These are phyloP conservation scores for Takifugu flavidus DNA, from an alignment of 2,113 vertebrate genomes.

Conservation along the genomic window DNA sequence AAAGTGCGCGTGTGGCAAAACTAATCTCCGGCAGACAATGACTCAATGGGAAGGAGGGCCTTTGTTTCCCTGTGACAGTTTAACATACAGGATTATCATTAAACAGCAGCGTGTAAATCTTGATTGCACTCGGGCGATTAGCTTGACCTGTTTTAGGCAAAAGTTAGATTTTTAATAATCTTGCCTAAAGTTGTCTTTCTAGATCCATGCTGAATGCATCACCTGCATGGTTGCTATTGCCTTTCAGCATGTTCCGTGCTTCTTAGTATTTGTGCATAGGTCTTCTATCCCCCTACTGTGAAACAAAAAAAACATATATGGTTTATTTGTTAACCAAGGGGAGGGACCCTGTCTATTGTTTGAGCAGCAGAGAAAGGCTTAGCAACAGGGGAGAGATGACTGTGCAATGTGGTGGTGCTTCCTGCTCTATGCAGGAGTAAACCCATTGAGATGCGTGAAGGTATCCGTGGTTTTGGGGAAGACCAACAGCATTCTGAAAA, in stretches of 20 bases:
- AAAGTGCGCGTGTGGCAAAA: constrained; percentile 54
- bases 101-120: constrained; percentile 63
- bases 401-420: constrained; percentile 46
- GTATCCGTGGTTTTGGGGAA: constrained; percentile 61
- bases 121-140: constrained; percentile 65
- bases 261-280: constrained; percentile 8
- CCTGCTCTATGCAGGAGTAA: constrained; percentile 62
- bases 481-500: constrained; percentile 52
- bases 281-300: constrained; percentile 19
- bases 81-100: constrained; percentile 61
- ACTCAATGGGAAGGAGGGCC: constrained; percentile 47
- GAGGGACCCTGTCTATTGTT: constrained; percentile 63
- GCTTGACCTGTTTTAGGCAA: constrained; percentile 16
- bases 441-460: constrained; percentile 74
- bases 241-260: neutral
- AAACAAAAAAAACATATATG: constrained; percentile 40
- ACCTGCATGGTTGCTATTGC: constrained; percentile 16
- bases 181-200: constrained; percentile 24
- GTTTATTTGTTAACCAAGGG: constrained; percentile 65
- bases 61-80: constrained; percentile 62
- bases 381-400: constrained; percentile 66
- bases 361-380: constrained; percentile 59
- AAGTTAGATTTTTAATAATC: constrained; percentile 37
- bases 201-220: too few species aligned
- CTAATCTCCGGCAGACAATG: constrained; percentile 51